Evolutionary conservation across 2,797 vertebrate species (phyloP), one percentile per base, ranked within the genome.

Genomic region (Eidolon dupreanum): DNA sequence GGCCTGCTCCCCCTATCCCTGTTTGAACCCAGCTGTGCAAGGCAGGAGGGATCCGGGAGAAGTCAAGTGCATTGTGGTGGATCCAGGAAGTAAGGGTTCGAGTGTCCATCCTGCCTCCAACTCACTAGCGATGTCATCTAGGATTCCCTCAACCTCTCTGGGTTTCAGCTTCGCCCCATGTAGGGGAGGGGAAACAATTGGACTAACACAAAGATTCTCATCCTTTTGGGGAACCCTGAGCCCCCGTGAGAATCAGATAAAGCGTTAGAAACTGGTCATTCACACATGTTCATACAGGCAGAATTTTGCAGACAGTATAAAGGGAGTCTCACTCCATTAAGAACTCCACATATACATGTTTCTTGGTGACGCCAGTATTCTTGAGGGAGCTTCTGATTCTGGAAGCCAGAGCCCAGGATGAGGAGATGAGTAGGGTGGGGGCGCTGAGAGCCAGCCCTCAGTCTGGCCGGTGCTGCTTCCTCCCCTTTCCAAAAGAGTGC

Each of bases 31-130:
- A 6, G 15, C 77, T 13, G 63, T 0, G 2, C 2, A 1, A 46
- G 59, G 26, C 71, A 13, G 43, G 89, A 41, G 26, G 19, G 0
- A 31, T 28, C 20, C 13, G 0, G 24, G 36, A n/a, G 38, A 33
- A 5, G 9, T 65, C 9, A 0, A 19, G 33, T 17, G 43, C 66
- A 0, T 3, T 1, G 22, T 2, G n/a, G 51, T 2, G 36, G 12
- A 15, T 24, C 74, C 0, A 20, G 65, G 22, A 41, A 85, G 11
- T 1, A 4, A 49, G 79, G 20, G 8, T 26, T 49, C 65, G 33
- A 5, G 16, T 1, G 33, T 9, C 38, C 15, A 2, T 43, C 57
- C 24, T 6, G 20, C n/a, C 20, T 28, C 65, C 61, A 51, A 1
- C 43, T 71, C 89, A n/a, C 15, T 28, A 19, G 43, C 9, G 13